A percentile compares a stretch with the other conserved stretches of the same genome.
phyloP scores from a whole-genome alignment of 2,113 vertebrate species.

The Fregata magnificens region DNA sequence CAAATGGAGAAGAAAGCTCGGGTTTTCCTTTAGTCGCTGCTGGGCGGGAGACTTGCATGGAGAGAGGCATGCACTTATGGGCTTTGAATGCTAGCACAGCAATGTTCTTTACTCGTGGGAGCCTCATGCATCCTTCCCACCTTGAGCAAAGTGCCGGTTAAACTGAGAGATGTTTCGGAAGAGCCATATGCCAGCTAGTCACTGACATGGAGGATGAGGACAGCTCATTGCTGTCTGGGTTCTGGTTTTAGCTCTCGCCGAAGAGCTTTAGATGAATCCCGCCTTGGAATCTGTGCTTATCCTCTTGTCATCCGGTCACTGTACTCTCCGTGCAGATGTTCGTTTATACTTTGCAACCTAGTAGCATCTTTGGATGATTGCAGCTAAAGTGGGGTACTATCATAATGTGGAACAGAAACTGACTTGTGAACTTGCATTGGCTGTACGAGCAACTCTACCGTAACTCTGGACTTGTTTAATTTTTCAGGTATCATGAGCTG shows the following conservation, averaged over 20 bases:
- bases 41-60: not conserved
- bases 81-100: not conserved
- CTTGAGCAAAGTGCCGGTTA: not conserved
- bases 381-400: not conserved
- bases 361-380: not conserved
- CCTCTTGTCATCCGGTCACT: not conserved
- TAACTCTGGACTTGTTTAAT: not conserved
- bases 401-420: not conserved
- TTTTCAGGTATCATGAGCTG: conserved; percentile 86
- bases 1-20: not conserved
- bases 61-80: rapidly evolving
- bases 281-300: not conserved
- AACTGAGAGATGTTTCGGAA: not conserved
- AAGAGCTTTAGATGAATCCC: not conserved
- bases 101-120: not conserved
- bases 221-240: not conserved
- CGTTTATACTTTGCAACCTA: not conserved
- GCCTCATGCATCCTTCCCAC: not conserved
- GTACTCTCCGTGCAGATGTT: not conserved
- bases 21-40: not conserved
- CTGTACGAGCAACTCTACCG: rapidly evolving
- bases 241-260: not conserved
- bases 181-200: not conserved
- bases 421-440: not conserved
- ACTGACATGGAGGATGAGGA: not conserved